These are phyloP conservation scores for western clawed frog (Xenopus tropicalis) DNA, from an alignment of 2,113 vertebrate genomes.

Conservation along the genomic window DNA sequence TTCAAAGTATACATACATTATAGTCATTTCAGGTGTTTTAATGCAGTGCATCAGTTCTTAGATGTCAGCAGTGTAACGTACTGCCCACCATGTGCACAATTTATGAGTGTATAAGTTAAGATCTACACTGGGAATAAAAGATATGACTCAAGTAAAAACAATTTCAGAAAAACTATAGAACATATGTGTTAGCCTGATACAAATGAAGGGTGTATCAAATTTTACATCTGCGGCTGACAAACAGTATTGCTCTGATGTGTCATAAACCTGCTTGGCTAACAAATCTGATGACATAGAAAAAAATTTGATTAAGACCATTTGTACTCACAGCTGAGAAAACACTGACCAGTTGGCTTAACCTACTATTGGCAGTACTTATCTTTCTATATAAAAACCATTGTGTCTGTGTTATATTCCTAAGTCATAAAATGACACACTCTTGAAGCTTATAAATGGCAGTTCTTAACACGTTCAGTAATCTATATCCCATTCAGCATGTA, in stretches of 20 bases:
- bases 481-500: no score
- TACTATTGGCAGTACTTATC: not conserved
- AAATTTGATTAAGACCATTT: not conserved
- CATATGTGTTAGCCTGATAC: conserved; percentile 7
- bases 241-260: conserved; percentile 8
- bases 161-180: conserved; percentile 1
- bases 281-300: not conserved
- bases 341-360: not conserved
- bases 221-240: conserved; percentile 4
- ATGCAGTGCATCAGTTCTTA: no score
- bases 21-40: no score
- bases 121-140: conserved; percentile 14
- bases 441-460: no score
- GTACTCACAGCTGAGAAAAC: conserved; percentile 17
- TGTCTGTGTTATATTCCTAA: no score
- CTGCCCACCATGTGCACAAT: no score
- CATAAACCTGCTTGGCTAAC: not conserved
- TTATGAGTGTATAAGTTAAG: not conserved
- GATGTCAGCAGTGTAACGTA: no score
- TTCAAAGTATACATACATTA: no score
- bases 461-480: no score
- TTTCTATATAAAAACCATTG: not conserved
- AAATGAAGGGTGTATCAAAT: conserved; percentile 1
- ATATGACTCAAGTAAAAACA: not conserved
- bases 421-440: no score